Evolutionary conservation across 30 jellyfish, hydroid and myxozoan species (phyloP), one percentile per base, ranked within the genome.

Genomic region (Hydractinia echinata): DNA sequence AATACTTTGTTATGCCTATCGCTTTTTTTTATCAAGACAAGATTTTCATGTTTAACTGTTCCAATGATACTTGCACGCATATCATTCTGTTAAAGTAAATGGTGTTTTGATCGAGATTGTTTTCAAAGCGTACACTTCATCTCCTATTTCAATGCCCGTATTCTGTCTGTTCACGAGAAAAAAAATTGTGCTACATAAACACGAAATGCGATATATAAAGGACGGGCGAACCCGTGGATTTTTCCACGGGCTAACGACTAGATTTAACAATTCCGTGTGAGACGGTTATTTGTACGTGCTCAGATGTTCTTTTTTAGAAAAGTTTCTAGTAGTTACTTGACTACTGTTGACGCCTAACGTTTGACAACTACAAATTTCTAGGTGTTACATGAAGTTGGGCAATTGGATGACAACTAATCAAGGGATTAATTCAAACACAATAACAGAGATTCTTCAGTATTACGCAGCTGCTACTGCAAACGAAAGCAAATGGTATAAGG

Each of bases 401-500:
- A 85, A 91, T 62, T 91, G 98, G 98, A 82, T 91, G 96, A 86
- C 96, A 44, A 89, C 83, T 10, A 60, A 79, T 53, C 90, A 91
- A 87, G 98, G 98, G 66, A 83, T 91, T 74, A 91, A 91, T 51
- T 72, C 88, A 74, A 76, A 79, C 7, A 91, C 98, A 0, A 84
- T 91, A n/a, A 89, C 96, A 54, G 79, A 73, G 54, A 79, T 91
- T 53, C 74, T 91, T 54, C 98, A 91, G 54, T 91, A 91, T 77
- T 89, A 91, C 58, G 95, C 96, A 71, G 85, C 86, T 7, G 98
- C 98, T 4, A 91, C 98, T 0, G 96, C 86, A 54, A 77, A 81
- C 79, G 95, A 87, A 74, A 73, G 92, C 55, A 87, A 91, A 44
- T 86, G 98, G 96, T 91, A 91, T 84, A 91, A 91, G 87, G 97